Evolutionary conservation across 2,797 vertebrate species (phyloP), one percentile per base, ranked within the genome.

Genomic region (Furcifer pardalis): DNA sequence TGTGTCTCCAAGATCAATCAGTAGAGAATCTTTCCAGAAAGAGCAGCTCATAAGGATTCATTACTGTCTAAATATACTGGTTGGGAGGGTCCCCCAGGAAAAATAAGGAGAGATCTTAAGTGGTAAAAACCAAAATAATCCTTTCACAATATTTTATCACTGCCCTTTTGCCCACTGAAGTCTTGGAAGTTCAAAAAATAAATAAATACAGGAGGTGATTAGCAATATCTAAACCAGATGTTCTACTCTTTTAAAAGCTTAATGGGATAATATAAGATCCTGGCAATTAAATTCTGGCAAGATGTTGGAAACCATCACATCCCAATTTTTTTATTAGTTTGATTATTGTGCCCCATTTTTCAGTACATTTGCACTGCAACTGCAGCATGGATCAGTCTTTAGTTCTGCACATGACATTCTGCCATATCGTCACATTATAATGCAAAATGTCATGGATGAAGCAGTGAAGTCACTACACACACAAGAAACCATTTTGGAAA

Each of bases 211-310:
- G 87, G 89, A 91, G 91, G 91, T 93, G 90, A 92, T 90, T 92
- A 89, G 88, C 88, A 84, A 90, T 92, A 94, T 94, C 93, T 80
- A 92, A 94, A 93, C 88, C 91, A 94, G 94, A 92, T 94, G 94
- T 87, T 84, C 81, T 68, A n/a, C 75, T 85, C 87, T 93, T 84
- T 75, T 13, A 86, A 86, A 82, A 90, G 92, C 90, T 91, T 94
- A 93, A 91, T 93, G 92, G 88, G 81, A 77, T 3, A 94, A 89
- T 82, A 90, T 92, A 89, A 90, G 86, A 89, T 59, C 83, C 81
- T 90, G 79, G 69, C 83, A 91, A 59, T 7, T 62, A 82, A 92
- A 62, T 78, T 30, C 72, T 90, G 82, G 69, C 85, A 90, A 86
- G 15, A 21, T 35, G 52, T 78, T 85, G 77, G 49, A 90, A 89